Evolutionary conservation across 2,888 invertebrate genomes (phyloP).

Genomic region (Lampropteryx suffumata): DNA sequence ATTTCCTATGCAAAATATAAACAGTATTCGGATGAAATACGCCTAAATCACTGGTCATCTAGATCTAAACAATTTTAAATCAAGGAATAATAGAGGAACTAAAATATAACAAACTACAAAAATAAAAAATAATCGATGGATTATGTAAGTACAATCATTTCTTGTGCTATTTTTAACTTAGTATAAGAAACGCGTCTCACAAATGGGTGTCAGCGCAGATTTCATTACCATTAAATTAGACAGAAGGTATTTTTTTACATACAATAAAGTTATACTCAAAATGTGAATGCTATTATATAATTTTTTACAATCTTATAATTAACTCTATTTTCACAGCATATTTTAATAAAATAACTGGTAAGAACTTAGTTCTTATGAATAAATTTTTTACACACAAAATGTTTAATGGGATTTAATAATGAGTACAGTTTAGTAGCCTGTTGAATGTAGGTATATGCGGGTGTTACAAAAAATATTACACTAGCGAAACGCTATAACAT

Average conservation of each 20-base stretch:
- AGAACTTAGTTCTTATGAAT: constrained; percentile 24
- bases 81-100: constrained; percentile 26
- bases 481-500: too few species aligned
- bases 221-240: background rate
- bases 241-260: background rate
- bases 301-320: constrained; percentile 9
- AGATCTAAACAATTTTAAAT: constrained; percentile 15
- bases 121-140: constrained; percentile 14
- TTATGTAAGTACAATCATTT: constrained; percentile 26
- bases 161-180: constrained; percentile 23
- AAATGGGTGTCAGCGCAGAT: background rate
- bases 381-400: constrained; percentile 14
- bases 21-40: constrained; percentile 42
- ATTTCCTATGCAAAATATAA: constrained; percentile 64
- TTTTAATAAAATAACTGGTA: constrained; percentile 12
- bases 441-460: too few species aligned
- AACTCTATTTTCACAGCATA: constrained; percentile 17
- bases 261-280: constrained; percentile 5
- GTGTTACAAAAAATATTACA: too few species aligned
- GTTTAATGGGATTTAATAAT: constrained; percentile 1
- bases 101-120: constrained; percentile 31
- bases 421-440: background rate
- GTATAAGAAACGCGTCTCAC: background rate
- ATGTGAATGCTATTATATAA: constrained; percentile 8
- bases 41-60: constrained; percentile 40